Base-by-base conservation (phyloP, 2,113 vertebrate genomes). In the Sarotherodon lohbergeri region DNA sequence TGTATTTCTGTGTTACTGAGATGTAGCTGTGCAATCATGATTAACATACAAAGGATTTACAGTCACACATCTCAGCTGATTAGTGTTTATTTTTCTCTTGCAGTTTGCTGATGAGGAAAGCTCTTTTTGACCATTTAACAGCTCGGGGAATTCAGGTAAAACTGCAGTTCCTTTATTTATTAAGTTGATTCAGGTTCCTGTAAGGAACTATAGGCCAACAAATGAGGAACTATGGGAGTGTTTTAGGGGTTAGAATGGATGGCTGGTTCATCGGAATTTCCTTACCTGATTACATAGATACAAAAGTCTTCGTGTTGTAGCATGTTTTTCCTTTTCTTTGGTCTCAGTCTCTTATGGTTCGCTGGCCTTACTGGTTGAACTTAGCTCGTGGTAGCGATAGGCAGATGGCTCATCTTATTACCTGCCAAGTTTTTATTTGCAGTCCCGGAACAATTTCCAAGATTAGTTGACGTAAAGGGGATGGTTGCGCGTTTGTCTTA, bases 51-150 rank as follows among this genome's bases (percentile, higher is more conserved):
- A 54, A 52, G 46, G 14, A 9, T 90, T 71, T 46, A 39, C 57
- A 80, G 41, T 78, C 27, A 12, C n/a, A 29, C 22, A 50, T 41
- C 46, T 52, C 32, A 68, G 11, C n/a, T 57, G 10, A 82, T 43
- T 3, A 27, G 14, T 80, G 24, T 39, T 52, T 63, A 1, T 89
- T 88, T 93, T 92, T 90, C 55, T 94, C n/a, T 94, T 89, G 10
- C 95, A 99, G 99, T 19, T 95, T 99, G 89, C 94, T 99, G 81
- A 99, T 99, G 99, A 97, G 98, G 93, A 99, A 99, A 94, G 90
- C 97, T 41, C 96, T 99, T 83, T 99, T 99, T 94, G 93, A 99
- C 66, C 99, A 99, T 93, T 97, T 99, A 78, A 99, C 97, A 52
- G 97, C 98, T 89, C 96, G 99, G 81, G 99, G 99, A 94, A 98